Evolutionary conservation across 2,888 invertebrate species (phyloP).

Genomic region (Andrena fulva): DNA sequence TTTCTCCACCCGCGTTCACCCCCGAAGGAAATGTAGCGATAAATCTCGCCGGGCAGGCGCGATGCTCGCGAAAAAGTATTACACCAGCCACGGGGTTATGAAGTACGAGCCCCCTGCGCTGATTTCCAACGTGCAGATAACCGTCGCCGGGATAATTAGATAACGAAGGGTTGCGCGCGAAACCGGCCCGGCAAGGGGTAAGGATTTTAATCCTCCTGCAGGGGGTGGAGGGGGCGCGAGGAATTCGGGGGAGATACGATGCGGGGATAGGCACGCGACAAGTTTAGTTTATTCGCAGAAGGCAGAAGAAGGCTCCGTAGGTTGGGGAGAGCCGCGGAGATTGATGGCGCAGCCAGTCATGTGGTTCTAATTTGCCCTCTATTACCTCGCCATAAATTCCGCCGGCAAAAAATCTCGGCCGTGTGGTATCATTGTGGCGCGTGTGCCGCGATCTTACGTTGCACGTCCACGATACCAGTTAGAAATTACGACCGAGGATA

Average conservation of each 20-base stretch:
- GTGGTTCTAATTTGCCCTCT: constrained; percentile 79
- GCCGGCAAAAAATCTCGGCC: constrained; percentile 66
- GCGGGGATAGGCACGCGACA: constrained; percentile 64
- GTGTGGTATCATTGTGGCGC: constrained; percentile 69
- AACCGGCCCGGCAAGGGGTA: constrained; percentile 31
- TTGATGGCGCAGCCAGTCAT: constrained; percentile 77
- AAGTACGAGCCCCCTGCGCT: constrained; percentile 32
- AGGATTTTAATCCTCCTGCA: constrained; percentile 59
- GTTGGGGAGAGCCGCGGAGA: constrained; percentile 62
- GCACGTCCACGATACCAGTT: constrained; percentile 61
- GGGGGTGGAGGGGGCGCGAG: constrained; percentile 33
- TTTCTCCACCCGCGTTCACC: not conserved
- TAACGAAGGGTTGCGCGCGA: constrained; percentile 48
- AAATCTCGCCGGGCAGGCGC: constrained; percentile 56
- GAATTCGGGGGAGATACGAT: constrained; percentile 38
- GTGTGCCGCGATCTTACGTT: constrained; percentile 59
- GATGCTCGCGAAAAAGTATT: constrained; percentile 44
- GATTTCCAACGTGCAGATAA: constrained; percentile 47
- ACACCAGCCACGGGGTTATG: constrained; percentile 31
- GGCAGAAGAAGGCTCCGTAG: constrained; percentile 26
- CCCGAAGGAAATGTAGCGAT: constrained; percentile 53
- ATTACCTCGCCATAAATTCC: constrained; percentile 78
- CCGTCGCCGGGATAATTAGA: constrained; percentile 50
- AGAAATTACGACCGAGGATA: constrained; percentile 53
- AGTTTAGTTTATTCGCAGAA: constrained; percentile 67